Percentiles rank a stretch among this genome's conserved stretches.
These are phyloP conservation scores for Bombus terrestris DNA, from an alignment of 1,140 invertebrate genomes.

Conservation along the genomic window DNA sequence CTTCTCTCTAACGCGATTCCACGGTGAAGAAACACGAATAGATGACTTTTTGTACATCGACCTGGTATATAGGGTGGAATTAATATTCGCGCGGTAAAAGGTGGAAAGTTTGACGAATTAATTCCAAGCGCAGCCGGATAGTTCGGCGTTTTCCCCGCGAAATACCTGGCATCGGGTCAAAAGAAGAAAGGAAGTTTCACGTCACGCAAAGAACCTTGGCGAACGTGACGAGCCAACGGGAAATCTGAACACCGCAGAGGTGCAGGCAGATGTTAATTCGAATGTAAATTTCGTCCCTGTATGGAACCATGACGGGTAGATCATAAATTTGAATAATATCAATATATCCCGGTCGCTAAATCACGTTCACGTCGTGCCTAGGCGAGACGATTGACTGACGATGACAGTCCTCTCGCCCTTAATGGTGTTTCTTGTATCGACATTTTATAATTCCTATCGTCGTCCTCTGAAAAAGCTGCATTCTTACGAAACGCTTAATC, in stretches of 20 bases:
- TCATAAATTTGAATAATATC: conserved; percentile 71
- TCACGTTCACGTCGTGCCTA: conserved; percentile 43
- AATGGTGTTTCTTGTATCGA: conserved; percentile 31
- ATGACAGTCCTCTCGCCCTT: conserved; percentile 42
- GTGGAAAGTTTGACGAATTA: neutral
- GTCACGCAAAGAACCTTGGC: neutral
- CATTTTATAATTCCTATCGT: neutral
- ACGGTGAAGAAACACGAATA: neutral
- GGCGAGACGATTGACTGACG: conserved; percentile 58
- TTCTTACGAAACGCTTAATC: too few species aligned
- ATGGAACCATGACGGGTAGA: conserved; percentile 22
- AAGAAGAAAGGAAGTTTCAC: conserved; percentile 35
- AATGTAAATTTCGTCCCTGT: conserved; percentile 60
- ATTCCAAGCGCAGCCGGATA: neutral
- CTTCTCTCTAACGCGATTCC: neutral
- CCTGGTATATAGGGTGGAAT: neutral
- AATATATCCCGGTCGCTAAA: conserved; percentile 54
- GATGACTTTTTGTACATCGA: neutral
- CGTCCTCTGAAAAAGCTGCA: neutral
- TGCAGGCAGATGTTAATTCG: conserved; percentile 56
- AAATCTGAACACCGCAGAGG: conserved; percentile 22
- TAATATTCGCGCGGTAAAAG: conserved; percentile 1
- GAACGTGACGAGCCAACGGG: conserved; percentile 22
- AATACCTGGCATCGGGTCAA: conserved; percentile 47
- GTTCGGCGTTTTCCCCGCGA: neutral